Conservation (phyloP, 1,140 invertebrate genomes). For the Drosophila pandora region DNA sequence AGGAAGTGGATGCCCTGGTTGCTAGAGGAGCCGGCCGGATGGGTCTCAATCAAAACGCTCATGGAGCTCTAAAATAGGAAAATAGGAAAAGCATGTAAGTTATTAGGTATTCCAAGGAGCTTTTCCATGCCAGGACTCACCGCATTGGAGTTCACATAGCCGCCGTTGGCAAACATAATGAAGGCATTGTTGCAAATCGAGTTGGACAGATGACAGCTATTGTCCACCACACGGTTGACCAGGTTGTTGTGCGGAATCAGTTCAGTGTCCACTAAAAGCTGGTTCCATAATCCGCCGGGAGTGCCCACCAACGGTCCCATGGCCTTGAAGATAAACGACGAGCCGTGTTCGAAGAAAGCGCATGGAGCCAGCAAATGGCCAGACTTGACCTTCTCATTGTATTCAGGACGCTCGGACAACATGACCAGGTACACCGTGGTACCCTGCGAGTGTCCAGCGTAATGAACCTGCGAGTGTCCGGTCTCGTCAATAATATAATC, state of each 20-base stretch:
- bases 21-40: slow-evolving; percentile 84
- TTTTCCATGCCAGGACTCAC: slow-evolving; percentile 27
- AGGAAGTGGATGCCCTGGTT: slow-evolving; percentile 84
- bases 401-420: slow-evolving; percentile 84
- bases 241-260: slow-evolving; percentile 65
- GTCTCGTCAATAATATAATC: slow-evolving; percentile 87
- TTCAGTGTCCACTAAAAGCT: slow-evolving; percentile 55
- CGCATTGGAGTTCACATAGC: slow-evolving; percentile 61
- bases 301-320: slow-evolving; percentile 58
- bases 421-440: slow-evolving; percentile 85
- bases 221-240: slow-evolving; percentile 64
- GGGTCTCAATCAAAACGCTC: slow-evolving; percentile 82
- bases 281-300: slow-evolving; percentile 76
- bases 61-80: slow-evolving; percentile 74
- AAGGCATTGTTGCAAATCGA: slow-evolving; percentile 61
- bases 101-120: not conserved
- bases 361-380: slow-evolving; percentile 86
- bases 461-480: slow-evolving; percentile 74
- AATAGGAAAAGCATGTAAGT: not conserved
- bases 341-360: slow-evolving; percentile 80
- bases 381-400: slow-evolving; percentile 85
- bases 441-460: slow-evolving; percentile 85
- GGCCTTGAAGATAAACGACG: slow-evolving; percentile 49
- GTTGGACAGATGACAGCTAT: slow-evolving; percentile 35
- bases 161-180: slow-evolving; percentile 66